Conservation (phyloP, 2,797 vertebrate genomes). For the Squalus acanthias region DNA sequence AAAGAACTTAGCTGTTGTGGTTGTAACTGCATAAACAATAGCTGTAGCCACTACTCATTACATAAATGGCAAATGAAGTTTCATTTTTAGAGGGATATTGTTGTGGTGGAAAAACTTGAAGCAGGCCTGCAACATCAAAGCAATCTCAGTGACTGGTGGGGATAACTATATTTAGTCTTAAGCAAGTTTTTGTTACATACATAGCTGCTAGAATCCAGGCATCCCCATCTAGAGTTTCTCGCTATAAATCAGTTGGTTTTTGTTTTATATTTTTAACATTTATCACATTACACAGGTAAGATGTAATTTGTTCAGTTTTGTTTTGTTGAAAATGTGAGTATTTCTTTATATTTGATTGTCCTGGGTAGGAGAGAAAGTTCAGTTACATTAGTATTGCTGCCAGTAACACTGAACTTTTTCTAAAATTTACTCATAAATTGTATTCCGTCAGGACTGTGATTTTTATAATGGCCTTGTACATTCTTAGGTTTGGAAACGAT, state of each 20-base stretch:
- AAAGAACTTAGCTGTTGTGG: not conserved
- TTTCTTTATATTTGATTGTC: no score
- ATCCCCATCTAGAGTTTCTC: not conserved
- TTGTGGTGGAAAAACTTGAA: not conserved
- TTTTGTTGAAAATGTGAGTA: not conserved
- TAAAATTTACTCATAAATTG: not conserved
- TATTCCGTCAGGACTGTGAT: not conserved
- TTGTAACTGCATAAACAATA: not conserved
- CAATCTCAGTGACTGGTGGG: not conserved
- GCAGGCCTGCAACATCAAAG: not conserved
- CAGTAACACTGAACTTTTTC: not conserved
- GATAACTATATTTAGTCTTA: not conserved
- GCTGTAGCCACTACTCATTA: not conserved
- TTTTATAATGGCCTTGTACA: not conserved
- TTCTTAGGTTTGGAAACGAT: constrained; percentile 84
- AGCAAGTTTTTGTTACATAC: not conserved
- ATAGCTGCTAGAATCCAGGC: not conserved
- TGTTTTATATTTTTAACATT: not conserved
- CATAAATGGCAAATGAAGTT: not conserved
- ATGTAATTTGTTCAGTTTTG: not conserved
- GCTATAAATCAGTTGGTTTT: not conserved
- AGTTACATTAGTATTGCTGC: not conserved
- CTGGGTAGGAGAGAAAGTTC: not conserved
- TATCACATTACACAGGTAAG: not conserved
- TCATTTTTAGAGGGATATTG: not conserved